phyloP scores from a whole-genome alignment of 2,888 invertebrate species.

The Eugnorisma glareosa region DNA sequence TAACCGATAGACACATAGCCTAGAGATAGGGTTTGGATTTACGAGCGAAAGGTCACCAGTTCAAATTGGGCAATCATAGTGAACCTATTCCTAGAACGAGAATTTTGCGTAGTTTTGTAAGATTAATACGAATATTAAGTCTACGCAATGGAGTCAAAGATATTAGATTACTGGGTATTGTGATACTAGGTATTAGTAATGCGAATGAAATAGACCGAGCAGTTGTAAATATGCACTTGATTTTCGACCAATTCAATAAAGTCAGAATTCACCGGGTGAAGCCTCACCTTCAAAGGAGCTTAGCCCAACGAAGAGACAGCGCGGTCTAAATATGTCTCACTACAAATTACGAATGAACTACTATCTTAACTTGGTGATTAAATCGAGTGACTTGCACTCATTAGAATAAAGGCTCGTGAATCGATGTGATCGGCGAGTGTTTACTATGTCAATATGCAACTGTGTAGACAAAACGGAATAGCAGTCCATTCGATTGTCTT shows the following conservation, averaged over 20 bases:
- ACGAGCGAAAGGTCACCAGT: constrained; percentile 66
- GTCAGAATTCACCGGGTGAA: constrained; percentile 16
- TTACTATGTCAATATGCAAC: constrained; percentile 46
- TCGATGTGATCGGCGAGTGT: constrained; percentile 26
- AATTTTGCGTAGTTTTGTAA: constrained; percentile 62
- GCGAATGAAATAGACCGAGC: constrained; percentile 33
- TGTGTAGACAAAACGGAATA: constrained; percentile 46
- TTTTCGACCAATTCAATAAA: constrained; percentile 32
- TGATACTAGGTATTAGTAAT: constrained; percentile 42
- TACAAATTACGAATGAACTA: constrained; percentile 37
- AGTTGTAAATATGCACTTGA: constrained; percentile 5
- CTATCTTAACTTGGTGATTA: constrained; percentile 38
- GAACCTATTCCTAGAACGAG: constrained; percentile 60
- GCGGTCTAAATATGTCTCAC: constrained; percentile 40
- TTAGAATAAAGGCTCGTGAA: constrained; percentile 37
- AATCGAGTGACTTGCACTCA: constrained; percentile 41
- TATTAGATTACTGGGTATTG: constrained; percentile 55
- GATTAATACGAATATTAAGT: constrained; percentile 60
- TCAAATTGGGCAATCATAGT: constrained; percentile 66
- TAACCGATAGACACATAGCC: constrained; percentile 58
- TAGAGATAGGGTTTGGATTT: constrained; percentile 67
- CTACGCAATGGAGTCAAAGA: constrained; percentile 53
- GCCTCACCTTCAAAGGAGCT: constrained; percentile 20
- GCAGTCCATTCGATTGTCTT: constrained; percentile 39
- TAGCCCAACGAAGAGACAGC: constrained; percentile 37